Conservation (phyloP, 2,888 invertebrate genomes). For the Brachyopa scutellaris region DNA sequence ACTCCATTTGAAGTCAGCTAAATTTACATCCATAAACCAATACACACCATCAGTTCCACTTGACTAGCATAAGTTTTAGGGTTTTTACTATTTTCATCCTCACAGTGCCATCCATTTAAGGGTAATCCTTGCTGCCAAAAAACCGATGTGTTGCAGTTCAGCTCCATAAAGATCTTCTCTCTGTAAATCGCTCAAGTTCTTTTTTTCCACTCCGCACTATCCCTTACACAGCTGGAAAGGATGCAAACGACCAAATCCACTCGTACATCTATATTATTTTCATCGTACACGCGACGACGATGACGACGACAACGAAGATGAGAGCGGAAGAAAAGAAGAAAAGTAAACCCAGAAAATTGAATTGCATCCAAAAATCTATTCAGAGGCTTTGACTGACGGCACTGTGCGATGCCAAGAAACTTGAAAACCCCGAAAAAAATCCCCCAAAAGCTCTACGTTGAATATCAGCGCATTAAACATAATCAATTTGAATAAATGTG, state of each 20-base stretch:
- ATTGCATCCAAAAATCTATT: slow-evolving; percentile 70
- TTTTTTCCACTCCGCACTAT: slow-evolving; percentile 54
- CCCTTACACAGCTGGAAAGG: slow-evolving; percentile 51
- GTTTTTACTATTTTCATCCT: neutral
- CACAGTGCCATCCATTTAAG: slow-evolving; percentile 62
- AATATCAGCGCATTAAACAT: slow-evolving; percentile 62
- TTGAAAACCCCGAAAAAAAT: slow-evolving; percentile 55
- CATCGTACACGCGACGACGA: slow-evolving; percentile 24
- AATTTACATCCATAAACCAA: slow-evolving; percentile 46
- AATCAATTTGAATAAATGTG: slow-evolving; percentile 60
- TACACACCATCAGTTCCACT: slow-evolving; percentile 51
- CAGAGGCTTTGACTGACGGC: slow-evolving; percentile 64
- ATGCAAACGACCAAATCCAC: slow-evolving; percentile 39
- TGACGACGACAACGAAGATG: neutral
- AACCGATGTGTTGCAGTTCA: slow-evolving; percentile 61
- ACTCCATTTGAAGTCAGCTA: slow-evolving; percentile 6
- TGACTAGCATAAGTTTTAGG: slow-evolving; percentile 53
- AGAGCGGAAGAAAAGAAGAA: neutral
- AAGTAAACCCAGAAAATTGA: slow-evolving; percentile 52
- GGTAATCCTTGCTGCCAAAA: slow-evolving; percentile 68
- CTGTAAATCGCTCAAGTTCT: slow-evolving; percentile 57
- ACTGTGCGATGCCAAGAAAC: slow-evolving; percentile 57
- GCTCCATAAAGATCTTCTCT: slow-evolving; percentile 47
- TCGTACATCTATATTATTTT: slow-evolving; percentile 39
- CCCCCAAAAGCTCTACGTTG: slow-evolving; percentile 52